Percentiles rank a stretch among this genome's conserved stretches.
phyloP scores from a whole-genome alignment of 2,113 vertebrate species.

The Acinonyx jubatus region DNA sequence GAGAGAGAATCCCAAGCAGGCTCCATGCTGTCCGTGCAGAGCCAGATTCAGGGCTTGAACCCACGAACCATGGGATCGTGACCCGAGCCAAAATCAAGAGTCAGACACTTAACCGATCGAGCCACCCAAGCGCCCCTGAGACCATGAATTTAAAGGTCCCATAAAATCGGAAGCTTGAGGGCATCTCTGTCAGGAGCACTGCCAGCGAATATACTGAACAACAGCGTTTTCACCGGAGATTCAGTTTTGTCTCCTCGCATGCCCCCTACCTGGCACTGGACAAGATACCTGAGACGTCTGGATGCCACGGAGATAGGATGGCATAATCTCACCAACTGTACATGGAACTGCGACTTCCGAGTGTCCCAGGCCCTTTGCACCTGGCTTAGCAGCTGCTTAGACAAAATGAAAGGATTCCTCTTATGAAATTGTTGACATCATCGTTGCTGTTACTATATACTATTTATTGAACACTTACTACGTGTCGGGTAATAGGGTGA shows the following conservation, averaged over 20 bases:
- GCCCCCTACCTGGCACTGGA: background rate
- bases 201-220: background rate
- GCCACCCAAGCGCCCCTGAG: background rate
- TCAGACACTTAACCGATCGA: no score
- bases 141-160: background rate
- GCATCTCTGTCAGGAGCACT: background rate
- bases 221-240: background rate
- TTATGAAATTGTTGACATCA: background rate
- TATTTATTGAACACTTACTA: background rate
- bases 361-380: background rate
- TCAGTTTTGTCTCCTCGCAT: background rate
- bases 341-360: background rate
- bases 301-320: background rate
- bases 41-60: no score
- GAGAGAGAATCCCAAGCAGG: no score
- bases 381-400: background rate
- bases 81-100: no score
- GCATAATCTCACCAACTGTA: background rate
- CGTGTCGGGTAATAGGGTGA: background rate
- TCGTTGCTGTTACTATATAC: background rate
- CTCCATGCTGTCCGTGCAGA: no score
- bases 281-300: background rate
- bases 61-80: no score
- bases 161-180: background rate
- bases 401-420: background rate